Conservation (phyloP, 2,797 vertebrate species). For the Argya squamiceps region DNA sequence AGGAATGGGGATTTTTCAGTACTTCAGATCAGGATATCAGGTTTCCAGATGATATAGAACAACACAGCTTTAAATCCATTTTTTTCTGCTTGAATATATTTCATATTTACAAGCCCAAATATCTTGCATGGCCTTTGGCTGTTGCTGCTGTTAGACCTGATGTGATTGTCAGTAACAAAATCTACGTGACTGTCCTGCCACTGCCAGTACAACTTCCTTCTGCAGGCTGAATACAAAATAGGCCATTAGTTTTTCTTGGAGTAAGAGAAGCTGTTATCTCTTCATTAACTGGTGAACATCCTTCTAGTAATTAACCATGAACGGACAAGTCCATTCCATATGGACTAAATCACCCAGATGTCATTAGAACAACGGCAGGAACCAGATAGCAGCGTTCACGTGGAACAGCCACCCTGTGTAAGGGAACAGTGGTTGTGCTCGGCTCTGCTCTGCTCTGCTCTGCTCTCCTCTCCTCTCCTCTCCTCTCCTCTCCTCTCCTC, state of each 20-base stretch:
- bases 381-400: neutral
- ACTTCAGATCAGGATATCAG: neutral
- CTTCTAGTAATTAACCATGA: slow-evolving; percentile 45
- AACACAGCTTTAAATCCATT: neutral
- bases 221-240: slow-evolving; percentile 8
- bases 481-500: neutral
- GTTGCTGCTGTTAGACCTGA: neutral
- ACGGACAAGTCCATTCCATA: slow-evolving; percentile 27
- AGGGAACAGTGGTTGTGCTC: neutral
- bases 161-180: neutral
- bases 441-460: no score
- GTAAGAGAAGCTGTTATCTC: slow-evolving; percentile 1
- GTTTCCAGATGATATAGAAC: neutral
- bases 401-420: neutral
- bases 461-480: no score
- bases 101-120: neutral
- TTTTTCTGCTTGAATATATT: neutral
- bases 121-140: neutral
- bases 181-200: neutral
- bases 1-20: neutral
- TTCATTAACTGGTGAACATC: slow-evolving; percentile 38
- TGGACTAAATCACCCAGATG: slow-evolving; percentile 8
- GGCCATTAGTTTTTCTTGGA: neutral
- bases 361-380: neutral
- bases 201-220: neutral